These are phyloP conservation scores for Deroplatys truncata DNA, from an alignment of 2,888 invertebrate species.

Conservation along the genomic window DNA sequence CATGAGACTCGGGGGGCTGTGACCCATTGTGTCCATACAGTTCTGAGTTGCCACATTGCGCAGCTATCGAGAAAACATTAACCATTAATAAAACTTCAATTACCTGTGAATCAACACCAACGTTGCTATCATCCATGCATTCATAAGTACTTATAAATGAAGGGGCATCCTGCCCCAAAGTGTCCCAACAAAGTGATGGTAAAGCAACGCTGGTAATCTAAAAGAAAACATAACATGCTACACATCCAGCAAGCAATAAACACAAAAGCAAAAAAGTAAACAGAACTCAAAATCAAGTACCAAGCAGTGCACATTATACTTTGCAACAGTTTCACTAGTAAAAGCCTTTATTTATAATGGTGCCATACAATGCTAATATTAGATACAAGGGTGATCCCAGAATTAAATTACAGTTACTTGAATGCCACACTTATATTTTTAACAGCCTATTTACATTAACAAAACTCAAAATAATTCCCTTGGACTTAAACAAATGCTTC, in stretches of 20 bases:
- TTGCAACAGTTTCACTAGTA: too few species aligned
- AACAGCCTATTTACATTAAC: too few species aligned
- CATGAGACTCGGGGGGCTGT: slow-evolving; percentile 85
- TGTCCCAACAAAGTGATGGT: slow-evolving; percentile 32
- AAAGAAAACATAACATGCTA: slow-evolving; percentile 3
- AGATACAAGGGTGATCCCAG: too few species aligned
- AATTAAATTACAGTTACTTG: too few species aligned
- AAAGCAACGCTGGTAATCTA: slow-evolving; percentile 30
- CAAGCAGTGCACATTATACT: too few species aligned
- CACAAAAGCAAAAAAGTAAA: neutral
- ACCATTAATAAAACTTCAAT: neutral
- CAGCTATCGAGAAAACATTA: slow-evolving; percentile 45
- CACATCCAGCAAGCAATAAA: neutral
- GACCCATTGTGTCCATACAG: slow-evolving; percentile 93
- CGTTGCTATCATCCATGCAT: slow-evolving; percentile 23
- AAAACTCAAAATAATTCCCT: too few species aligned
- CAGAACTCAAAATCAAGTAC: neutral
- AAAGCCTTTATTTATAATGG: too few species aligned
- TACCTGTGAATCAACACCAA: slow-evolving; percentile 19
- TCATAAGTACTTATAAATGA: slow-evolving; percentile 28
- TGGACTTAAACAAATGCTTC: too few species aligned
- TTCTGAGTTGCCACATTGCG: slow-evolving; percentile 73
- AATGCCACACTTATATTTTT: too few species aligned
- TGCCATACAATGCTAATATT: too few species aligned
- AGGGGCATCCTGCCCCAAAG: slow-evolving; percentile 31